phyloP scores from a whole-genome alignment of 1,140 invertebrate genomes.

The Cepaea nemoralis region DNA sequence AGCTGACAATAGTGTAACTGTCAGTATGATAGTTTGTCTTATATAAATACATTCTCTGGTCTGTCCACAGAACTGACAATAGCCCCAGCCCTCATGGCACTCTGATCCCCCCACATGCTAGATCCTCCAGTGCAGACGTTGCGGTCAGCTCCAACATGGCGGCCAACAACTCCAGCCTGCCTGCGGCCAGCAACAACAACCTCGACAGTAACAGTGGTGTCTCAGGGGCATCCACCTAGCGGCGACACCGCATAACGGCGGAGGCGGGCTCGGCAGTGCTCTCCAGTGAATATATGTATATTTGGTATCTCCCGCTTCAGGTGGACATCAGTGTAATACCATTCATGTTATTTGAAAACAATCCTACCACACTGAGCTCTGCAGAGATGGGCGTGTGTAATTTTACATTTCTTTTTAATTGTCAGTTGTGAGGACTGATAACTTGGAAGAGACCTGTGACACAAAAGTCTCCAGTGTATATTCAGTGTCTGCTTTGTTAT shows the following conservation, averaged over 20 bases:
- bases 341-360: background rate
- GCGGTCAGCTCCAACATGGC: background rate
- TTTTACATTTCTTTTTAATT: background rate
- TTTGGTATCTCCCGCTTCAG: background rate
- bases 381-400: background rate
- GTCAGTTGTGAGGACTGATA: background rate
- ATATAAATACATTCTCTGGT: no score
- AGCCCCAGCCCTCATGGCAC: no score
- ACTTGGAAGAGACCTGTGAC: background rate
- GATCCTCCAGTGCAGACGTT: slow-evolving; percentile 41
- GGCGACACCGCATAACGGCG: slow-evolving; percentile 30
- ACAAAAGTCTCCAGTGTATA: background rate
- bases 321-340: background rate
- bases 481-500: background rate
- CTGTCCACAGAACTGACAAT: no score
- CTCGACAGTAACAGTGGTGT: slow-evolving; percentile 18
- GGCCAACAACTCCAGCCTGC: background rate
- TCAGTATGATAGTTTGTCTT: no score
- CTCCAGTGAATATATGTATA: background rate
- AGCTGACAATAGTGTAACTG: no score
- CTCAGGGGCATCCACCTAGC: slow-evolving; percentile 11
- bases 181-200: slow-evolving; percentile 25
- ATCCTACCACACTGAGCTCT: background rate
- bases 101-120: slow-evolving; percentile 80
- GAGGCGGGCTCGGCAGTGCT: background rate